Conservation (phyloP, 2,797 vertebrate species). For the Microtus agrestis region DNA sequence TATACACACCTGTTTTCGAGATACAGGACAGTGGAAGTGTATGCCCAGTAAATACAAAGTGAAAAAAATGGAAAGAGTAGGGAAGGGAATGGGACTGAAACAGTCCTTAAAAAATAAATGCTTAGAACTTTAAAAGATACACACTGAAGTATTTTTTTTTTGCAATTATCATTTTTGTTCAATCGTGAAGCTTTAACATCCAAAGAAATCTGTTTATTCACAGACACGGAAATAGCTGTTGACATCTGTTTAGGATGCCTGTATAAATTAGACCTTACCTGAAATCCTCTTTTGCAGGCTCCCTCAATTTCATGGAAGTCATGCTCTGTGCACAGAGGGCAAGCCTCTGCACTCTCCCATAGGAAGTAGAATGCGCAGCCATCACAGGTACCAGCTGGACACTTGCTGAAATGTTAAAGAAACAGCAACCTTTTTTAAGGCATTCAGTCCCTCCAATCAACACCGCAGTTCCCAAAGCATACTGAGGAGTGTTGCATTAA, state of each 20-base stretch:
- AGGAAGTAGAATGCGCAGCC: constrained; percentile 96
- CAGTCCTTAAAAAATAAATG: not conserved
- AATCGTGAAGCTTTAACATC: not conserved
- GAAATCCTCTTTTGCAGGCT: constrained; percentile 94
- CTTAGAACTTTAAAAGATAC: constrained; percentile 10
- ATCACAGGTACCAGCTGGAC: constrained; percentile 96
- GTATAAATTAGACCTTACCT: constrained; percentile 87
- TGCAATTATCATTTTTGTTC: not conserved
- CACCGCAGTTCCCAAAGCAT: not conserved
- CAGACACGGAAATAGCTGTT: not conserved
- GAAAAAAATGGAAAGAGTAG: not conserved
- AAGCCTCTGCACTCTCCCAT: constrained; percentile 96
- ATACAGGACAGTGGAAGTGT: not conserved
- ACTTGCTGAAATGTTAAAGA: constrained; percentile 88
- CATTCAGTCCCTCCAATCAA: not conserved
- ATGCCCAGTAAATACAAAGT: constrained; percentile 9
- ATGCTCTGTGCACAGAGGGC: constrained; percentile 93
- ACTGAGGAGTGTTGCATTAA: not conserved
- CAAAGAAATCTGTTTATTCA: not conserved
- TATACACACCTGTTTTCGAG: not conserved
- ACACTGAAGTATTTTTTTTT: not conserved
- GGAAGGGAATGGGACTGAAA: not conserved
- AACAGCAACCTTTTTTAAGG: constrained; percentile 32
- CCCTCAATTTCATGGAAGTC: constrained; percentile 97
- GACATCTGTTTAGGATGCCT: not conserved